A percentile compares a stretch with the other conserved stretches of the same genome.
Evolutionary conservation across 2,113 vertebrate species (phyloP).

Genomic region (Pheucticus melanocephalus): DNA sequence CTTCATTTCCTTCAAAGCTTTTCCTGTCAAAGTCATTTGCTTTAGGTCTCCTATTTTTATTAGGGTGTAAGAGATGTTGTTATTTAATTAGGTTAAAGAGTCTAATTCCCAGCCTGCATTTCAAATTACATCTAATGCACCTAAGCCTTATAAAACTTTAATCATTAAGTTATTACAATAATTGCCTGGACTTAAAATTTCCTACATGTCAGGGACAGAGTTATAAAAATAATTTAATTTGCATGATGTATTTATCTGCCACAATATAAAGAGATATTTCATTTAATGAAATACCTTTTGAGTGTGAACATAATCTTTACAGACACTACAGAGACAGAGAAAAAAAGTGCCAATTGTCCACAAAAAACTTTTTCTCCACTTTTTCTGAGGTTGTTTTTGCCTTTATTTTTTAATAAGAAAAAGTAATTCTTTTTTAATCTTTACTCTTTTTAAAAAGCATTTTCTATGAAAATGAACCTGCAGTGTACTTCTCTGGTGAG

Average conservation of each 20-base stretch:
- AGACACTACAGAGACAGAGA: not conserved
- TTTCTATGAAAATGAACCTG: not conserved
- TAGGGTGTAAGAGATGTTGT: not conserved
- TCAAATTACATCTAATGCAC: slow-evolving; percentile 26
- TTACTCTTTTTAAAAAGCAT: not conserved
- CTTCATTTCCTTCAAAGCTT: not conserved
- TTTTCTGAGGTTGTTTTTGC: not conserved
- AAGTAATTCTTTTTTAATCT: not conserved
- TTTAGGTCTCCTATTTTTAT: slow-evolving; percentile 49
- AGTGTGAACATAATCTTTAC: not conserved
- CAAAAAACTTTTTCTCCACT: not conserved
- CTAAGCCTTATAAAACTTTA: slow-evolving; percentile 29
- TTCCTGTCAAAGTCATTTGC: slow-evolving; percentile 4
- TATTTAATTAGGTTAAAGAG: slow-evolving; percentile 62
- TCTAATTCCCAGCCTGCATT: slow-evolving; percentile 37
- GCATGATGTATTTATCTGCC: not conserved
- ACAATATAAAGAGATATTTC: not conserved
- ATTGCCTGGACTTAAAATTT: not conserved
- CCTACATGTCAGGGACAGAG: not conserved
- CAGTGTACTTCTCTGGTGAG: not conserved
- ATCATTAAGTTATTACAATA: slow-evolving; percentile 18
- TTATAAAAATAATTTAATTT: slow-evolving; percentile 13
- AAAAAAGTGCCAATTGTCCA: not conserved
- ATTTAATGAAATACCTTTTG: not conserved
- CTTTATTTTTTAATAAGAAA: too few species aligned